phyloP scores from a whole-genome alignment of 2,888 invertebrate species.

The Rutpela maculata region DNA sequence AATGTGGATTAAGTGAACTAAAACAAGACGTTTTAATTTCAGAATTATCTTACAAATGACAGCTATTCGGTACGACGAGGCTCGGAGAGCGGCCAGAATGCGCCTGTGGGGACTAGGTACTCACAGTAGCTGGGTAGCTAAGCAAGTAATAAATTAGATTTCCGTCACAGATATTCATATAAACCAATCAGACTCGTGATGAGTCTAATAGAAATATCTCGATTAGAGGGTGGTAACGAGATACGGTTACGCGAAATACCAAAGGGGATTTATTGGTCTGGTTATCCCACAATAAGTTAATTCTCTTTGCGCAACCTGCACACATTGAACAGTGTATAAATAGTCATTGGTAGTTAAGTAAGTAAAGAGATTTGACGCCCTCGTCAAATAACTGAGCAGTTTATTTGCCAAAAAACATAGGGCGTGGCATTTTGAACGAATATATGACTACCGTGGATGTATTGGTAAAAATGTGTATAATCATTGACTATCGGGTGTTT shows the following conservation, averaged over 20 bases:
- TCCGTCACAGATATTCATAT: neutral
- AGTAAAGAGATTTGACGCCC: too few species aligned
- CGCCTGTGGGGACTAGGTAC: neutral
- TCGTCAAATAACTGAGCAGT: too few species aligned
- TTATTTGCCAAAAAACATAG: too few species aligned
- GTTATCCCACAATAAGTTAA: neutral
- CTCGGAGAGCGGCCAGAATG: neutral
- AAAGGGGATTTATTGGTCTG: neutral
- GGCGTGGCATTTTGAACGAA: too few species aligned
- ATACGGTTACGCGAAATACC: neutral
- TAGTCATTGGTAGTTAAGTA: neutral
- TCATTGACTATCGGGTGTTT: too few species aligned
- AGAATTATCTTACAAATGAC: neutral
- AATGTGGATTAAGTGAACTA: neutral
- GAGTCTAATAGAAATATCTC: neutral
- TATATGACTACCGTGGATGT: too few species aligned
- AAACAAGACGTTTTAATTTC: neutral
- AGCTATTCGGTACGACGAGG: neutral
- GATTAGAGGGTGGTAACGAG: neutral
- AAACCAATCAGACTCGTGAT: neutral
- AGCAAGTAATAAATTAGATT: slow-evolving; percentile 4
- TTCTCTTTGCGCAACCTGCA: neutral
- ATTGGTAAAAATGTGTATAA: too few species aligned
- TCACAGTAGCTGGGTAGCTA: neutral
- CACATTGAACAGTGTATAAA: neutral